Evolutionary conservation across 30 jellyfish, hydroid and myxozoan species (phyloP).

Genomic region (Aurelia aurita complex sp. Pacific): DNA sequence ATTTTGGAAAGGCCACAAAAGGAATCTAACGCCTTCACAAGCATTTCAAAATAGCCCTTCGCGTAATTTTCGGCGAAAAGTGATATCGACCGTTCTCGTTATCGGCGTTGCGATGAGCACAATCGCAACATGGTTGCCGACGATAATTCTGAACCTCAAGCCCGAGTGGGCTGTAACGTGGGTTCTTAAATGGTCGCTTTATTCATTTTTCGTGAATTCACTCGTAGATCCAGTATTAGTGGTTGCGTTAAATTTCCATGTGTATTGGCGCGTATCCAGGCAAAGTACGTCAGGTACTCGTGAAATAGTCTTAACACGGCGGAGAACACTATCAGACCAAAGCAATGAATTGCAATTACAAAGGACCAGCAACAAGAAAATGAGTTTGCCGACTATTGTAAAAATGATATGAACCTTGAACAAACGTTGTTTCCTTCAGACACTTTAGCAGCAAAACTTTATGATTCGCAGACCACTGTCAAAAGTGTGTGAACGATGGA

Average conservation of each 20-base stretch:
- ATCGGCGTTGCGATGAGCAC: slow-evolving; percentile 51
- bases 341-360: too few species aligned
- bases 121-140: slow-evolving; percentile 62
- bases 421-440: too few species aligned
- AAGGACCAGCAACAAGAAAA: too few species aligned
- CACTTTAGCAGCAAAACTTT: too few species aligned
- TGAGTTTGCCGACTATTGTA: too few species aligned
- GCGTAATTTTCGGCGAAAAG: slow-evolving; percentile 7
- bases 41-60: background rate
- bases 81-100: slow-evolving; percentile 27
- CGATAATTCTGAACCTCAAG: slow-evolving; percentile 46
- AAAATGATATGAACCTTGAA: too few species aligned
- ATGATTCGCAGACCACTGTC: too few species aligned
- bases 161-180: slow-evolving; percentile 42
- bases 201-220: slow-evolving; percentile 54
- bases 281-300: background rate
- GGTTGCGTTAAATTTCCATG: slow-evolving; percentile 20
- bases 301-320: too few species aligned
- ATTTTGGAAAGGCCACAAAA: slow-evolving; percentile 36
- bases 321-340: too few species aligned
- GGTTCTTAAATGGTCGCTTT: slow-evolving; percentile 43
- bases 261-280: background rate
- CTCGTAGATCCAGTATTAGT: slow-evolving; percentile 45
- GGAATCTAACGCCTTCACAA: background rate
- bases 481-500: too few species aligned